Base-by-base conservation (phyloP, 2,797 vertebrate genomes). In the Pogonophryne albipinna region DNA sequence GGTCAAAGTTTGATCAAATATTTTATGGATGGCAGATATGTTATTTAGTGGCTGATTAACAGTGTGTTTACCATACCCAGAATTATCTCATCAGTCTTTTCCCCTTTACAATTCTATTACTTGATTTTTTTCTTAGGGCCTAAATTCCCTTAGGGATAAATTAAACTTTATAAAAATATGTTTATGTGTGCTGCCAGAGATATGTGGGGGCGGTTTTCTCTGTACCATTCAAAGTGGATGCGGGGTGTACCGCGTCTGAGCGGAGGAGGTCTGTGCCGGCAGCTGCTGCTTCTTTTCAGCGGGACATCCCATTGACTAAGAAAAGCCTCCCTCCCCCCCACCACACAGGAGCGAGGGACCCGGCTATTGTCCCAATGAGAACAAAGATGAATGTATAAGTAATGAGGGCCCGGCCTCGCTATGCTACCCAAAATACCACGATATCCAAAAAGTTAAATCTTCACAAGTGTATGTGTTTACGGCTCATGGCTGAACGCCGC, bases 301-400 rank as follows among this genome's bases (percentile, higher is more conserved):
- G 81, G 89, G 86, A 80, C 87, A 80, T 86, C 81, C 80, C 79
- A 64, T n/a, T 65, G 68, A 88, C 86, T 62, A 82, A 90, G 86
- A 85, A 82, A 85, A 80, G 87, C 87, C 27, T 38, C 34, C 8
- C 34, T 38, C 34, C 34, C 34, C 0, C 27, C 34, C 34, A 9
- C 34, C 34, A 38, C 34, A 38, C 77, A 14, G 66, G 71, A 70
- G 83, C 76, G 74, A 34, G 80, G 84, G 85, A 78, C 74, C 61
- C 61, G 52, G 88, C 93, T 87, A 94, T 95, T 95, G 94, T 95
- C 92, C 89, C 87, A 83, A 67, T 91, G 88, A 88, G 93, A 95
- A 95, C 94, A 95, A 95, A 95, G 94, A 92, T 95, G 86, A 90
- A 87, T 86, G 81, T 80, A 88, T 91, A 90, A 86, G 75, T 88